These are phyloP conservation scores for Aurelia sp. DNA, from an alignment of 30 jellyfish, hydroid and myxozoan genomes.

Conservation along the genomic window DNA sequence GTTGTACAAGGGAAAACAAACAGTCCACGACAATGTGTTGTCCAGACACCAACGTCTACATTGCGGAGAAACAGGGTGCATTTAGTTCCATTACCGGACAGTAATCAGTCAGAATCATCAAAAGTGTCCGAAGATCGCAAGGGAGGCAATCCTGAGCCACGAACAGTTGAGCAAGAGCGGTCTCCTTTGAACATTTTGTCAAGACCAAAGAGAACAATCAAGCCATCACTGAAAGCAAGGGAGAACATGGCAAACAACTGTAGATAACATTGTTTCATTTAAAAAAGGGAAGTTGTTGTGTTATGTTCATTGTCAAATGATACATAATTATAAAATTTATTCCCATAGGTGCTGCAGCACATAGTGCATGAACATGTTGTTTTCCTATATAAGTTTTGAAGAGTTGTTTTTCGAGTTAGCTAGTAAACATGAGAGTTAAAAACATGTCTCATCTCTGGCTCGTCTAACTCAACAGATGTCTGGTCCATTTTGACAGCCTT, in stretches of 20 bases:
- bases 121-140: slow-evolving; percentile 2
- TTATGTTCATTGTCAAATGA: too few species aligned
- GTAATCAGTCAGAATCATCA: slow-evolving; percentile 2
- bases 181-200: slow-evolving; percentile 24
- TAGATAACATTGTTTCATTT: not conserved
- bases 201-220: slow-evolving; percentile 17
- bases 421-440: too few species aligned
- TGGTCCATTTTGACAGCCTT: too few species aligned
- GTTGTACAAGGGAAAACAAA: slow-evolving; percentile 6
- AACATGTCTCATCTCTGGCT: too few species aligned
- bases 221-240: not conserved
- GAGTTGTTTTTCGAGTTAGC: too few species aligned
- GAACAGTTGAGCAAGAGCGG: slow-evolving; percentile 13
- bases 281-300: too few species aligned
- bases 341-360: too few species aligned
- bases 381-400: too few species aligned
- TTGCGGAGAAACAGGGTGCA: slow-evolving; percentile 25
- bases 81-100: slow-evolving; percentile 21
- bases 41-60: not conserved
- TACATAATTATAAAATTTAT: too few species aligned
- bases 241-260: not conserved
- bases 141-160: slow-evolving; percentile 15
- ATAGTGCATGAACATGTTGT: too few species aligned
- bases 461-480: too few species aligned
- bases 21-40: not conserved